These are phyloP conservation scores for Rhingia rostrata DNA, from an alignment of 2,888 invertebrate genomes.

Conservation along the genomic window DNA sequence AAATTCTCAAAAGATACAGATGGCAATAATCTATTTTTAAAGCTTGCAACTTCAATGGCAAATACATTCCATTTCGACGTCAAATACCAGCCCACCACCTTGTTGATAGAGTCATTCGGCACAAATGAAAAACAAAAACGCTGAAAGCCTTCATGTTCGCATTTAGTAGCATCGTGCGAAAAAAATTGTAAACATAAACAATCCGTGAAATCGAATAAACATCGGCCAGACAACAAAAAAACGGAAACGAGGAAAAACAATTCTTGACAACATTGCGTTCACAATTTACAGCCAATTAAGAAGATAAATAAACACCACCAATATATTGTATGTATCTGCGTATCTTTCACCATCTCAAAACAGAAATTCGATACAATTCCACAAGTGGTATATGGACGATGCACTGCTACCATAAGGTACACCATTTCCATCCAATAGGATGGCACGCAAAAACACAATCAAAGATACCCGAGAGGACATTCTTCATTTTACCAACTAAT, in stretches of 20 bases:
- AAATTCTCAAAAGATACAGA: no score
- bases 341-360: constrained; percentile 3
- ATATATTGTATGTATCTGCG: not conserved
- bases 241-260: not conserved
- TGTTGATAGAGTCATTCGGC: not conserved
- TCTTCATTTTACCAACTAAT: constrained; percentile 8
- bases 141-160: not conserved
- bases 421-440: constrained; percentile 3
- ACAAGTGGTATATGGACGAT: constrained; percentile 1
- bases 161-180: constrained; percentile 10
- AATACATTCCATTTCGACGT: not conserved
- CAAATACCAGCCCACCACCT: not conserved
- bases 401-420: not conserved
- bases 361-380: not conserved
- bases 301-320: constrained; percentile 14
- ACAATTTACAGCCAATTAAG: constrained; percentile 32
- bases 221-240: not conserved
- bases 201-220: constrained; percentile 11
- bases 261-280: not conserved
- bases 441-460: not conserved
- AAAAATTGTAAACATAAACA: constrained; percentile 16
- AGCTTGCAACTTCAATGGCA: not conserved
- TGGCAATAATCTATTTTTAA: no score
- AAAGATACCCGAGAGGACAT: not conserved
- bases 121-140: not conserved